A percentile compares a stretch with the other conserved stretches of the same genome.
Evolutionary conservation across 2,888 invertebrate species (phyloP).

Genomic region (Drosophila mimetica): DNA sequence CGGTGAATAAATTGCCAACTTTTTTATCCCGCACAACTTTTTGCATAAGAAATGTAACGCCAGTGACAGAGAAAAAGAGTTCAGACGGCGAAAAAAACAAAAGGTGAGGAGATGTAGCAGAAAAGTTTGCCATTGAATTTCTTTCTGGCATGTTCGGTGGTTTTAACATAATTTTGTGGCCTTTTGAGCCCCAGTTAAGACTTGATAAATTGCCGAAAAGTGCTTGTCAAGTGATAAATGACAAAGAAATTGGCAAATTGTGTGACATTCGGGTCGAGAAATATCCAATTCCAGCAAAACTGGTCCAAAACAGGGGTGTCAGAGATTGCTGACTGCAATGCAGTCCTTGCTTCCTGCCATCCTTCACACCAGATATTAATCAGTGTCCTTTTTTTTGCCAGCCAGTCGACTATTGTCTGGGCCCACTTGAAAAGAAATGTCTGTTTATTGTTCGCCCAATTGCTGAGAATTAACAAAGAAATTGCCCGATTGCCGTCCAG

Average conservation of each 20-base stretch:
- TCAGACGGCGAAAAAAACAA: not conserved
- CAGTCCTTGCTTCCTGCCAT: constrained; percentile 7
- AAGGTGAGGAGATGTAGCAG: constrained; percentile 16
- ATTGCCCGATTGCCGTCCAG: constrained; percentile 28
- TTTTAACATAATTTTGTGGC: constrained; percentile 37
- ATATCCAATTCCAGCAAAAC: constrained; percentile 25
- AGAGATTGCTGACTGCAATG: constrained; percentile 24
- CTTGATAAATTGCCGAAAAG: constrained; percentile 77
- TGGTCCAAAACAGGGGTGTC: not conserved
- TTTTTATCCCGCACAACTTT: constrained; percentile 14
- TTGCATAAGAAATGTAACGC: constrained; percentile 28
- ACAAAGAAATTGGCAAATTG: constrained; percentile 74
- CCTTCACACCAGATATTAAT: constrained; percentile 51
- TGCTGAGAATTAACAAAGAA: constrained; percentile 32
- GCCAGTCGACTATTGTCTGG: constrained; percentile 13
- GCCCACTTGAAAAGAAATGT: constrained; percentile 13
- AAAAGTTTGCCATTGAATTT: constrained; percentile 32
- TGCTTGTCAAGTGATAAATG: constrained; percentile 73
- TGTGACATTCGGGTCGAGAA: constrained; percentile 34
- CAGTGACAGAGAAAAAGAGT: constrained; percentile 33
- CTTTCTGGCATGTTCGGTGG: constrained; percentile 7
- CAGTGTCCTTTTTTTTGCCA: constrained; percentile 18
- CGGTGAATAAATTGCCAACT: constrained; percentile 42
- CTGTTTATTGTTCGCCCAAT: constrained; percentile 35
- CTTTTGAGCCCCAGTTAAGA: constrained; percentile 67